Percentiles rank a stretch among this genome's conserved stretches.
phyloP scores from a whole-genome alignment of 2,113 vertebrate species.

The Caretta caretta region DNA sequence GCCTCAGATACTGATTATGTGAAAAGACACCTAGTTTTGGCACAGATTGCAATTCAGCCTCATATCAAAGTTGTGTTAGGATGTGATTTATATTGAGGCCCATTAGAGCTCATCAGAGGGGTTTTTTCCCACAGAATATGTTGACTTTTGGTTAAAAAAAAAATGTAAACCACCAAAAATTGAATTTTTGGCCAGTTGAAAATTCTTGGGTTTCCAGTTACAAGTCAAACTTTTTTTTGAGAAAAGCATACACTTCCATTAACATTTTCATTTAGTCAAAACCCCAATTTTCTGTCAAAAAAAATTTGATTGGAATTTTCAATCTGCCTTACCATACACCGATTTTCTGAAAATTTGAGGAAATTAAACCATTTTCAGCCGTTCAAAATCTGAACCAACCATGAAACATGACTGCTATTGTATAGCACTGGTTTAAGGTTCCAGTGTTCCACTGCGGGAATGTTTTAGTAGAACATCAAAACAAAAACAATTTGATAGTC shows the following conservation, averaged over 20 bases:
- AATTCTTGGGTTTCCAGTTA: neutral
- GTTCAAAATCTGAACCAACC: neutral
- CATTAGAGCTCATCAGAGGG: fast-evolving
- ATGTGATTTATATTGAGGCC: neutral
- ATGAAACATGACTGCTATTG: neutral
- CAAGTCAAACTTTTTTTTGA: neutral
- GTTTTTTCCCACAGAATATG: neutral
- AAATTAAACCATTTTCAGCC: neutral
- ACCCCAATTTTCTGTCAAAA: neutral
- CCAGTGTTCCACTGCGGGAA: too few relatives aligned
- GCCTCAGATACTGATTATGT: neutral
- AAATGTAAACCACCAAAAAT: fast-evolving
- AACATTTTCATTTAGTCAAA: neutral
- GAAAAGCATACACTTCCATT: neutral
- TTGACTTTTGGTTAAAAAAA: neutral
- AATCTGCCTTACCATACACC: neutral
- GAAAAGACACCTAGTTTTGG: neutral
- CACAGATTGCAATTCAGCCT: neutral
- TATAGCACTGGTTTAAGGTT: too few relatives aligned
- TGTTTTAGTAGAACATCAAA: neutral
- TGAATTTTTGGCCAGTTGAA: neutral
- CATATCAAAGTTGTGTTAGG: neutral
- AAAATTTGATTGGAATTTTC: neutral
- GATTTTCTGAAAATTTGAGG: neutral
- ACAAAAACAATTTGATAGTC: neutral